Evolutionary conservation across 2,797 vertebrate genomes (phyloP).

Genomic region (Gouania willdenowi): DNA sequence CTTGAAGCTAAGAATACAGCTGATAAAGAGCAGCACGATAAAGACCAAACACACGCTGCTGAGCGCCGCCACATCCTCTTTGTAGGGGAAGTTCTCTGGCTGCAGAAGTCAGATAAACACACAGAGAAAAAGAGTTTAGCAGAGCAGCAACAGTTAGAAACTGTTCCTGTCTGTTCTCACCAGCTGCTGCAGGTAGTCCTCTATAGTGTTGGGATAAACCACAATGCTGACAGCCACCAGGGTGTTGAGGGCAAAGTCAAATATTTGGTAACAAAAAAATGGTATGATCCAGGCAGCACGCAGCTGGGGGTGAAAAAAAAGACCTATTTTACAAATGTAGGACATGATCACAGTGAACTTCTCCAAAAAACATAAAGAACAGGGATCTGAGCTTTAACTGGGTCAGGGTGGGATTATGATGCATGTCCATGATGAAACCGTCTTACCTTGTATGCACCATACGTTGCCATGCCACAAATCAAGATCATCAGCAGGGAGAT

Average conservation of each 20-base stretch:
- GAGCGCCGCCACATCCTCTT: constrained; percentile 95
- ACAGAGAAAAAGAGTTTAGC: no score
- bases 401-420: constrained; percentile 1
- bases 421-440: no score
- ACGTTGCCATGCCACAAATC: constrained; percentile 97
- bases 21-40: constrained; percentile 90
- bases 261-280: constrained; percentile 99
- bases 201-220: constrained; percentile 92
- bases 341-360: no score
- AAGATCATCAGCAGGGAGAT: constrained; percentile 97
- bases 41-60: constrained; percentile 93
- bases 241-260: constrained; percentile 95
- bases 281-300: constrained; percentile 97
- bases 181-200: constrained; percentile 93
- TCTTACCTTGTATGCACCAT: constrained; percentile 95
- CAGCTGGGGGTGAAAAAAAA: constrained; percentile 80
- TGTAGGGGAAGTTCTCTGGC: constrained; percentile 93
- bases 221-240: constrained; percentile 93
- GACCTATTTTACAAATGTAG: no score
- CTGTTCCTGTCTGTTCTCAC: no score
- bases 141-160: no score
- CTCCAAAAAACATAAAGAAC: no score
- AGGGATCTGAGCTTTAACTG: no score
- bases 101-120: constrained; percentile 69
- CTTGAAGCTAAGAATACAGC: constrained; percentile 94